Evolutionary conservation across 92 coral and sea anemone genomes (phyloP), one percentile per base, ranked within the genome.

Genomic region (Zoanthus sociatus): DNA sequence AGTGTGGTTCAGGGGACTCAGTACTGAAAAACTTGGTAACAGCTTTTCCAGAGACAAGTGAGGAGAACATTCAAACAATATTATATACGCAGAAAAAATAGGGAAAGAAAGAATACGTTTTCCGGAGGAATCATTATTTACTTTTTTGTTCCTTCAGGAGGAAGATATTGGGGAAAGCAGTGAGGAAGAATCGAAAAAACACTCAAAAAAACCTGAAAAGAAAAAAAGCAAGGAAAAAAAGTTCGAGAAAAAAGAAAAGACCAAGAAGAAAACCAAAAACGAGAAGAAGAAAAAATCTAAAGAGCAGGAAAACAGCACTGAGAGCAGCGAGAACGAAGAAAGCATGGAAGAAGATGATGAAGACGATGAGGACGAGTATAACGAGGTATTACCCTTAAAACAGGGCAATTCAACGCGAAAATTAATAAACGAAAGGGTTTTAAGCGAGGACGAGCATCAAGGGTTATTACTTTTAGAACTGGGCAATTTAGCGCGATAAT

Each of bases 1-100:
- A 26, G 16, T 70, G 45, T 70, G 45, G 44, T 26, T 70, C 75
- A 70, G 75, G 75, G 46, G 90, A 63, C 73, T 58, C 58, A 78
- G 79, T 73, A 3, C 78, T 76, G 4, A 53, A 87, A 77, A 51
- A 18, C 54, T 31, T 78, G 61, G 54, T 77, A 46, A 61, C 67
- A 8, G 89, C 89, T 2, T 72, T 87, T 12, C 68, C 76, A 63
- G 72, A 87, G 58, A 77, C 69, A 47, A 76, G 78, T 50, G 63
- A 60, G 63, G 45, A 87, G 77, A 78, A 77, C 78, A 21, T 50
- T 18, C 68, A 77, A 21, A 83, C 84, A 66, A 56, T 56, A 56
- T 8, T 7, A 56, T 10, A 56, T 51, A 56, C 63, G n/a, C 11
- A 56, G 11, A 10, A 56, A 56, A 56, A 51, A 51, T 3, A 51